phyloP scores from a whole-genome alignment of 2,797 vertebrate genomes.

The Sebastes dallii region DNA sequence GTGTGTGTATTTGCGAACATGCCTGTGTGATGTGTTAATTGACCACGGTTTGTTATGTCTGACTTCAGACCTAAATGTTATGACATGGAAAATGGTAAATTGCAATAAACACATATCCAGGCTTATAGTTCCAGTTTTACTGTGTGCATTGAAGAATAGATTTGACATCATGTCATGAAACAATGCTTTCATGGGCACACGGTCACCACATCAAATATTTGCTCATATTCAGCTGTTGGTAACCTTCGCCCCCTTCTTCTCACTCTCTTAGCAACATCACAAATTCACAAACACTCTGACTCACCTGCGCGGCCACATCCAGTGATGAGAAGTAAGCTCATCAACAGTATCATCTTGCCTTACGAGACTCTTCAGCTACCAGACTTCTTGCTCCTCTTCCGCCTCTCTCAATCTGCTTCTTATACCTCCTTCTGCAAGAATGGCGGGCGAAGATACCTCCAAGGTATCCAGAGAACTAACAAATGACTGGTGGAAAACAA shows the following conservation, averaged over 20 bases:
- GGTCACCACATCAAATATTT: slow-evolving; percentile 50
- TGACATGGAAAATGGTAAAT: slow-evolving; percentile 45
- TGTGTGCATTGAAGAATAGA: slow-evolving; percentile 38
- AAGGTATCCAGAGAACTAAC: slow-evolving; percentile 37
- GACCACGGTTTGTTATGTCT: slow-evolving; percentile 47
- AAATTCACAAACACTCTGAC: slow-evolving; percentile 31
- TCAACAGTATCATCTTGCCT: slow-evolving; percentile 25
- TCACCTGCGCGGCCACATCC: slow-evolving; percentile 54
- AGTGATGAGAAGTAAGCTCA: slow-evolving; percentile 22
- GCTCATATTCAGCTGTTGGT: neutral
- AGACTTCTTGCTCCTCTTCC: neutral
- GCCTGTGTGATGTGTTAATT: slow-evolving; percentile 32
- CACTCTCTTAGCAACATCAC: slow-evolving; percentile 14
- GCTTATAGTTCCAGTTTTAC: slow-evolving; percentile 22
- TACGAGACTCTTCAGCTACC: neutral
- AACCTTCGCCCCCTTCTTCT: slow-evolving; percentile 2
- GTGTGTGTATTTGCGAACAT: neutral
- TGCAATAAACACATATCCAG: slow-evolving; percentile 30
- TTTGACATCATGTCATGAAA: slow-evolving; percentile 45
- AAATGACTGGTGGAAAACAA: slow-evolving; percentile 34
- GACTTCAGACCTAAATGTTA: slow-evolving; percentile 39
- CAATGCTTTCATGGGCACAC: slow-evolving; percentile 46
- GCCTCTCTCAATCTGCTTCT: slow-evolving; percentile 7
- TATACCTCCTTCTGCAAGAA: slow-evolving; percentile 31
- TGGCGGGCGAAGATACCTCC: slow-evolving; percentile 36